Percentiles rank a stretch among this genome's conserved stretches.
phyloP scores from a whole-genome alignment of 2,113 vertebrate genomes.

The Trogon surrucura region DNA sequence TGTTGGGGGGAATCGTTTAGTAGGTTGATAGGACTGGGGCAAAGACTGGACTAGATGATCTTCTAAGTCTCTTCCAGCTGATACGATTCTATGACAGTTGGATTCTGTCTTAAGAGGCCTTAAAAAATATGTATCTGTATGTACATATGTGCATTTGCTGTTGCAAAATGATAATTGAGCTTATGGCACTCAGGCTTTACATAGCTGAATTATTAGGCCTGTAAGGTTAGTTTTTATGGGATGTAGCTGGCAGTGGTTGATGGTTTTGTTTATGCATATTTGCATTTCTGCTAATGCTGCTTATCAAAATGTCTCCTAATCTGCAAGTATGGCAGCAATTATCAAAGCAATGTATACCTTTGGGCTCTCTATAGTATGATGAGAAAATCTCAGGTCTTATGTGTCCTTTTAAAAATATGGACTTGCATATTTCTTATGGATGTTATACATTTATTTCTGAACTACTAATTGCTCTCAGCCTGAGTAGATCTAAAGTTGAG shows the following conservation, averaged over 20 bases:
- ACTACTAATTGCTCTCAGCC: neutral
- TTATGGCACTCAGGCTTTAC: neutral
- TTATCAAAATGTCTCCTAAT: too few relatives aligned
- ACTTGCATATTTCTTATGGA: neutral
- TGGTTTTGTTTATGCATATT: too few relatives aligned
- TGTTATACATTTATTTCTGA: neutral
- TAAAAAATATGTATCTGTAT: too few relatives aligned
- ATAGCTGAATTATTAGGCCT: neutral
- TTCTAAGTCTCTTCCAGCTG: too few relatives aligned
- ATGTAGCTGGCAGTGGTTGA: neutral
- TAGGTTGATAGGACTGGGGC: too few relatives aligned
- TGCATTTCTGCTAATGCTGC: neutral
- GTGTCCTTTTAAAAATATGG: neutral
- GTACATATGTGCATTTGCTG: neutral
- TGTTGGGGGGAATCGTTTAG: too few relatives aligned
- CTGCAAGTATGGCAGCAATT: neutral
- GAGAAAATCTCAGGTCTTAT: neutral
- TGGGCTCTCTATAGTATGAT: neutral
- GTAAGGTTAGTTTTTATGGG: neutral
- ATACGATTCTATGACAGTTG: too few relatives aligned
- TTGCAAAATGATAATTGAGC: neutral
- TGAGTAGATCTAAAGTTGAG: neutral
- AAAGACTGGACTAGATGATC: neutral
- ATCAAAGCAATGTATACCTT: neutral
- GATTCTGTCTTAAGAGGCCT: neutral